Conservation (phyloP, 1,140 invertebrate genomes). For the Octopus bimaculoides region DNA sequence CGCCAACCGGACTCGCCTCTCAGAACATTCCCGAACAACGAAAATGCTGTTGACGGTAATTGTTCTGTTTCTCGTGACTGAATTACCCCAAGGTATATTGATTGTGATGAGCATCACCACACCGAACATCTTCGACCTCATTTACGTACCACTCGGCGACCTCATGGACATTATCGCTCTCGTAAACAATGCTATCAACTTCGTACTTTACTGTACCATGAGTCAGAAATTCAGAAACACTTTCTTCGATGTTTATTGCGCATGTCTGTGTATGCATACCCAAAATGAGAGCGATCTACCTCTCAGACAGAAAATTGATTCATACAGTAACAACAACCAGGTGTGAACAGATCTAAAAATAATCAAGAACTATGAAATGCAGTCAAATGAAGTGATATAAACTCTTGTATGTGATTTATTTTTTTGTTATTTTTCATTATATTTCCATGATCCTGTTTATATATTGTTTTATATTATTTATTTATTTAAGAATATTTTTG, state of each 20-base stretch:
- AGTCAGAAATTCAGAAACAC: slow-evolving; percentile 86
- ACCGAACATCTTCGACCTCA: slow-evolving; percentile 45
- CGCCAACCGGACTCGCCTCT: slow-evolving; percentile 39
- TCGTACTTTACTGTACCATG: slow-evolving; percentile 92
- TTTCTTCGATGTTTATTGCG: slow-evolving; percentile 61
- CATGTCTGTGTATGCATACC: slow-evolving; percentile 13
- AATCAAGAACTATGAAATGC: background rate
- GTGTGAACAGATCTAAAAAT: background rate
- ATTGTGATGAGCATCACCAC: slow-evolving; percentile 51
- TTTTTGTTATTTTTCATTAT: background rate
- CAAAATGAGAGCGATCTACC: background rate
- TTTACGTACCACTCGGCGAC: slow-evolving; percentile 71
- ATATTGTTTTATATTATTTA: background rate
- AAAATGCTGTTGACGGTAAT: slow-evolving; percentile 86
- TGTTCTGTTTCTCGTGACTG: slow-evolving; percentile 80
- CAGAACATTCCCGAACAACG: slow-evolving; percentile 82
- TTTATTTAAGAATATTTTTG: background rate
- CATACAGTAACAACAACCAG: slow-evolving; percentile 4
- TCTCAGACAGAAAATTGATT: background rate
- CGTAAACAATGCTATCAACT: slow-evolving; percentile 88
- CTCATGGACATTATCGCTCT: slow-evolving; percentile 91
- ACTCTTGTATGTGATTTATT: background rate
- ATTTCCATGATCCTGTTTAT: background rate
- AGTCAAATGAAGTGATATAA: background rate
- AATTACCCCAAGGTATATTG: slow-evolving; percentile 70